Evolutionary conservation across 2,888 invertebrate genomes (phyloP).

Genomic region (Plutella xylostella): DNA sequence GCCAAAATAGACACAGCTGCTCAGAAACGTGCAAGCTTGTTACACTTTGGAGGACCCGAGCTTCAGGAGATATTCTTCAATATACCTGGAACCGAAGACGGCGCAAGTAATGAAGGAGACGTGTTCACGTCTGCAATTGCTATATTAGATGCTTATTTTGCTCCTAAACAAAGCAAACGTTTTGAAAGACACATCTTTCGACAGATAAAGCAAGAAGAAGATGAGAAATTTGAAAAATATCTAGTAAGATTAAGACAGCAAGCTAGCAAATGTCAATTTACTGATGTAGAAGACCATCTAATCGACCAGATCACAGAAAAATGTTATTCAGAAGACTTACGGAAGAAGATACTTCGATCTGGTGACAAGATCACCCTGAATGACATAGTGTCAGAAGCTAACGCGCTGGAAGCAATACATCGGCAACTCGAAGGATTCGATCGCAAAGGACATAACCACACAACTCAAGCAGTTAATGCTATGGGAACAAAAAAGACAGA

Average conservation of each 20-base stretch:
- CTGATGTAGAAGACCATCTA: constrained; percentile 20
- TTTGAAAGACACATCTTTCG: constrained; percentile 20
- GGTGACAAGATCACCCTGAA: constrained; percentile 10
- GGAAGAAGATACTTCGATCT: constrained; percentile 11
- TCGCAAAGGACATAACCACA: background rate
- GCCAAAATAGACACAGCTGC: constrained; percentile 7
- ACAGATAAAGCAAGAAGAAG: constrained; percentile 21
- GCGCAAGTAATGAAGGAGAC: constrained; percentile 4
- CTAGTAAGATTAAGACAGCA: constrained; percentile 25
- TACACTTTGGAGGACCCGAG: constrained; percentile 19
- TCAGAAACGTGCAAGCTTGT: constrained; percentile 20
- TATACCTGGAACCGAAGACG: constrained; percentile 18
- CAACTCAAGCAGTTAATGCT: background rate
- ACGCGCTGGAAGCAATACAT: constrained; percentile 10
- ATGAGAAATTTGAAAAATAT: constrained; percentile 26
- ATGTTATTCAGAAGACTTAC: constrained; percentile 13
- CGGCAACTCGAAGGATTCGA: background rate
- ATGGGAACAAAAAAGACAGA: too few relatives aligned
- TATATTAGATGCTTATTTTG: constrained; percentile 21
- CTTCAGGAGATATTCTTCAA: constrained; percentile 25
- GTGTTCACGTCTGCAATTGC: constrained; percentile 15
- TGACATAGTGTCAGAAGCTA: constrained; percentile 6
- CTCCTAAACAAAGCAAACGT: constrained; percentile 25
- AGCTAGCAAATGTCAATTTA: constrained; percentile 25
- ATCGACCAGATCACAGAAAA: constrained; percentile 25